Evolutionary conservation across 2,113 vertebrate genomes (phyloP).

Genomic region (Pteruthius melanotis): DNA sequence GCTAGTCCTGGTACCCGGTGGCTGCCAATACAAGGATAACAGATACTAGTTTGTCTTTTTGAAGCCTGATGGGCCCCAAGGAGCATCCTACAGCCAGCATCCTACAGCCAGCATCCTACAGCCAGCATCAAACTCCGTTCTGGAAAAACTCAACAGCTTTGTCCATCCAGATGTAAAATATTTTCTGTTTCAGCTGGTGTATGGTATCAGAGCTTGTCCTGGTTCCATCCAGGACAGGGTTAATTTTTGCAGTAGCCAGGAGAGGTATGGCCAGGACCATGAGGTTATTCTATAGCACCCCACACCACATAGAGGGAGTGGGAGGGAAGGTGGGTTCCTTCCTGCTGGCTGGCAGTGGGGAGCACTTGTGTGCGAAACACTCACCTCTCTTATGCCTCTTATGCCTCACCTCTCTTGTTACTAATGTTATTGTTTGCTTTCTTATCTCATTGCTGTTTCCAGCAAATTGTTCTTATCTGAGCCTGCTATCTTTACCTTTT

Average conservation of each 20-base stretch:
- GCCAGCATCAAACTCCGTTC: neutral
- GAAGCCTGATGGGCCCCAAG: neutral
- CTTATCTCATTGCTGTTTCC: neutral
- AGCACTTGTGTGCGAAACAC: neutral
- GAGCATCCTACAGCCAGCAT: neutral
- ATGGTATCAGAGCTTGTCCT: neutral
- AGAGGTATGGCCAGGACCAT: neutral
- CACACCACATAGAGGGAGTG: neutral
- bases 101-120: neutral
- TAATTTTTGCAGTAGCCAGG: neutral
- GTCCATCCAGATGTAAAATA: neutral
- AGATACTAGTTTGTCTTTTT: neutral
- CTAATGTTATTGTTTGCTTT: neutral
- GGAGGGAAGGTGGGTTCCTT: neutral
- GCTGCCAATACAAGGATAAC: neutral
- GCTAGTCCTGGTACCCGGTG: neutral
- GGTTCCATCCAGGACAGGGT: neutral
- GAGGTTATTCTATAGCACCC: neutral
- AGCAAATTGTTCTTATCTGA: neutral
- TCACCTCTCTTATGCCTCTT: rapidly evolving
- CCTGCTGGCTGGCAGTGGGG: neutral
- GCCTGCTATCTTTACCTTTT: rapidly evolving
- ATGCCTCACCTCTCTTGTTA: too few species aligned
- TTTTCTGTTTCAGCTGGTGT: neutral
- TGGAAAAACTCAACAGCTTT: neutral